Evolutionary conservation across 2,888 invertebrate species (phyloP).

Genomic region (Hemistola chrysoprasaria): DNA sequence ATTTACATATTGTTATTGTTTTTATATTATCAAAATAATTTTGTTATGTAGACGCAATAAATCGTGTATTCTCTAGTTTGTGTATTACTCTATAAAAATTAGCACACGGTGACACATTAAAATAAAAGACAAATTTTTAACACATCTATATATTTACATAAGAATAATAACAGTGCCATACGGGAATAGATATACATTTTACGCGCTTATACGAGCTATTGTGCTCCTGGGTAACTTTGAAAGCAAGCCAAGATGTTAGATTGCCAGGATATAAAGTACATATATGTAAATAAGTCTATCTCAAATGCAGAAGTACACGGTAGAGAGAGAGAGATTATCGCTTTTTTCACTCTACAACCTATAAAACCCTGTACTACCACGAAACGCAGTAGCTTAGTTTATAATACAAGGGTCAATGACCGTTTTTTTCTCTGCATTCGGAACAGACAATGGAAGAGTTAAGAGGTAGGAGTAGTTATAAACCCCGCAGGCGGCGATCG

Average conservation of each 20-base stretch:
- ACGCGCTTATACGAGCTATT: conserved; percentile 57
- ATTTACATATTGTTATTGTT: conserved; percentile 21
- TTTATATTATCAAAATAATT: conserved; percentile 16
- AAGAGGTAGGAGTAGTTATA: too few relatives aligned
- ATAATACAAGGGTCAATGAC: too few relatives aligned
- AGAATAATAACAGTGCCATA: conserved; percentile 79
- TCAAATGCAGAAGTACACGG: too few relatives aligned
- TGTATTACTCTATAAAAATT: conserved; percentile 7
- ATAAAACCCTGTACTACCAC: too few relatives aligned
- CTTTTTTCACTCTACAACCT: too few relatives aligned
- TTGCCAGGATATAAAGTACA: conserved; percentile 57
- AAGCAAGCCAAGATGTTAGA: conserved; percentile 62
- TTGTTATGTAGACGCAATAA: conserved; percentile 18
- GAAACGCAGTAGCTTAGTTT: too few relatives aligned
- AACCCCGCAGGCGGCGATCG: conserved; percentile 43
- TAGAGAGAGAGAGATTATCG: conserved; percentile 48
- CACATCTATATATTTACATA: conserved; percentile 82
- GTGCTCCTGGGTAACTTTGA: conserved; percentile 48
- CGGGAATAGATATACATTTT: conserved; percentile 60
- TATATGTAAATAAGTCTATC: too few relatives aligned
- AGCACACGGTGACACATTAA: not conserved
- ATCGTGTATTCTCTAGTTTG: conserved; percentile 10
- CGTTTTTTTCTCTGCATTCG: too few relatives aligned
- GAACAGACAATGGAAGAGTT: too few relatives aligned
- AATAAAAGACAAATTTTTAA: conserved; percentile 70